Conservation (phyloP, 2,113 vertebrate genomes). For the Archilochus colubris region DNA sequence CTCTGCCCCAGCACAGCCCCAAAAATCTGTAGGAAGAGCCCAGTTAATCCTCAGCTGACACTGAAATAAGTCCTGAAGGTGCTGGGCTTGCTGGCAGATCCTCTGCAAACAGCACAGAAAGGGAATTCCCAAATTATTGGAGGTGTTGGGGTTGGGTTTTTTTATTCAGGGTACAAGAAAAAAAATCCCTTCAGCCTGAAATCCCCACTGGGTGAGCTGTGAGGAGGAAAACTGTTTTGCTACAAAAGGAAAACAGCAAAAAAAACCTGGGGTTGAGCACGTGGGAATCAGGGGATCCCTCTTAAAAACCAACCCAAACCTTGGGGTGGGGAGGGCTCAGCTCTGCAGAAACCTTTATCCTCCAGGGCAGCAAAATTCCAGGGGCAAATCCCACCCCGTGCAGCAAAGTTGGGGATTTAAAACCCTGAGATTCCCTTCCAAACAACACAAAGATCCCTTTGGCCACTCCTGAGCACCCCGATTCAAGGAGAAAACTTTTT, state of each 20-base stretch:
- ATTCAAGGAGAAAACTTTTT: too few relatives aligned
- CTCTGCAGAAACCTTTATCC: not conserved
- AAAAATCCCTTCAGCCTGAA: not conserved
- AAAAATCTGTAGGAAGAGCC: not conserved
- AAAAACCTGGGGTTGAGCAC: too few relatives aligned
- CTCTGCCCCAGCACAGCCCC: not conserved
- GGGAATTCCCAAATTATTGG: not conserved
- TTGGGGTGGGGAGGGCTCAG: not conserved
- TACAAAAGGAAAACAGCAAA: fast-evolving
- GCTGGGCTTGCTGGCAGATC: not conserved
- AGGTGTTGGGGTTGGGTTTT: too few relatives aligned
- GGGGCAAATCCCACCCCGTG: not conserved
- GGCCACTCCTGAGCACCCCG: not conserved
- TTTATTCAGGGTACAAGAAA: not conserved
- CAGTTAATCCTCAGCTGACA: not conserved
- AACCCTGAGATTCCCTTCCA: not conserved
- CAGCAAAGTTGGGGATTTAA: not conserved
- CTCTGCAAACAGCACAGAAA: not conserved
- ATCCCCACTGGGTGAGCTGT: fast-evolving
- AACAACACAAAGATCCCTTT: not conserved
- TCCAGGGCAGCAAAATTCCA: not conserved
- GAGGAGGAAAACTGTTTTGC: not conserved
- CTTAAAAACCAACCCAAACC: too few relatives aligned
- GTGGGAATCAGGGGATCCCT: too few relatives aligned
- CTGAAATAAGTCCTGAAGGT: not conserved